phyloP scores from a whole-genome alignment of 2,113 vertebrate genomes.

The Dermatemys mawii region DNA sequence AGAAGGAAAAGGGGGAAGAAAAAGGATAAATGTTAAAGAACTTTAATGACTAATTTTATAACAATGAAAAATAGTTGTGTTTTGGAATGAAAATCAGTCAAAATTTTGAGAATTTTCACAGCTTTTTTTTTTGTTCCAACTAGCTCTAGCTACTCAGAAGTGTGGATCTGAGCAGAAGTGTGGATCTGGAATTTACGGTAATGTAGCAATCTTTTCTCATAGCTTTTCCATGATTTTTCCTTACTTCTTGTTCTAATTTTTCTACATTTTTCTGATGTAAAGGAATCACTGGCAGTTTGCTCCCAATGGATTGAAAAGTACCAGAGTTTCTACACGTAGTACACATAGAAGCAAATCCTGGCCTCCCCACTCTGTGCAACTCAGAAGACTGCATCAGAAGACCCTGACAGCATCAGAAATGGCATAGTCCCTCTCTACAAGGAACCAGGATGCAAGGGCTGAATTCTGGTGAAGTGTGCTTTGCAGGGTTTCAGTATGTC shows the following conservation, averaged over 20 bases:
- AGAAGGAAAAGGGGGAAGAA: background rate
- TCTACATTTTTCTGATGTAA: background rate
- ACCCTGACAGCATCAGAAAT: background rate
- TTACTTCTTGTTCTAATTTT: background rate
- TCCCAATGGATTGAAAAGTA: background rate
- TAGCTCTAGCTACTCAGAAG: background rate
- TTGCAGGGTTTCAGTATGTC: background rate
- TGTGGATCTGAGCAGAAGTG: background rate
- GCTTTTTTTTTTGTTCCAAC: background rate
- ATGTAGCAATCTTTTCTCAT: background rate
- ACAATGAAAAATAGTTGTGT: background rate
- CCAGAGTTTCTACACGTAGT: background rate
- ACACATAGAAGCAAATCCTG: background rate
- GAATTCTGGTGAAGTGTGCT: background rate
- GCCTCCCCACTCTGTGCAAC: background rate
- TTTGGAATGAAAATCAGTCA: background rate
- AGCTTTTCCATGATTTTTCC: background rate
- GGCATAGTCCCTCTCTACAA: background rate
- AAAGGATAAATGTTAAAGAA: background rate
- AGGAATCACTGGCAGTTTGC: rapidly evolving
- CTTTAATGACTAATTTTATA: background rate
- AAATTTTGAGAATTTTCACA: background rate
- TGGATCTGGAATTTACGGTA: background rate
- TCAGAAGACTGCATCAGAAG: background rate
- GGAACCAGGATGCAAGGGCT: background rate